A percentile compares a stretch with the other conserved stretches of the same genome.
Evolutionary conservation across 2,113 vertebrate species (phyloP).

Genomic region (Sapayoa aenigma): DNA sequence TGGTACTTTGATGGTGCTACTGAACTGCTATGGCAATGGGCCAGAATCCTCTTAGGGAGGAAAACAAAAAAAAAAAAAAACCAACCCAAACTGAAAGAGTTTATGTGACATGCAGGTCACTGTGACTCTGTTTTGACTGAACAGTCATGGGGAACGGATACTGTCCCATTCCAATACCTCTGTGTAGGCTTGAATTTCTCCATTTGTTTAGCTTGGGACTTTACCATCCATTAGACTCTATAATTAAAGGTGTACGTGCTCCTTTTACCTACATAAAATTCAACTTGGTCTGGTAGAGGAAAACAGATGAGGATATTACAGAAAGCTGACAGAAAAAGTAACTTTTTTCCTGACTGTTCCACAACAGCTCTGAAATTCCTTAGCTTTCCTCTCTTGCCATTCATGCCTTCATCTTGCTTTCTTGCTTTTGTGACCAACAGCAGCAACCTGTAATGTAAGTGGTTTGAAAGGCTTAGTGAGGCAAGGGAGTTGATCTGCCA

Average conservation of each 20-base stretch:
- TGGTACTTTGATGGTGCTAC: neutral
- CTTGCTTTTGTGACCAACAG: neutral
- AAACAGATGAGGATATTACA: neutral
- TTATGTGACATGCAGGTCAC: neutral
- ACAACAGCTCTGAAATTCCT: neutral
- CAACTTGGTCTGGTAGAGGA: neutral
- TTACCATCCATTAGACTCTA: neutral
- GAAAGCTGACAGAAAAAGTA: neutral
- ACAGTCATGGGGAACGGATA: neutral
- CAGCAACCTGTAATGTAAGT: neutral
- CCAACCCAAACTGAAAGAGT: rapidly evolving
- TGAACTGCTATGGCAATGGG: neutral
- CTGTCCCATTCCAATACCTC: rapidly evolving
- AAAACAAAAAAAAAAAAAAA: neutral
- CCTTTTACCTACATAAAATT: neutral
- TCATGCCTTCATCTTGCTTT: neutral
- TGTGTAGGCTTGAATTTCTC: neutral
- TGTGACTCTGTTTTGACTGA: neutral
- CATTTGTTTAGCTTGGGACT: neutral
- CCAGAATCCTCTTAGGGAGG: neutral
- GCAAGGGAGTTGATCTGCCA: neutral
- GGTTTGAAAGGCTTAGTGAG: neutral
- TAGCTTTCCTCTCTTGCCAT: neutral
- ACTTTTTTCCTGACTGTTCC: neutral
- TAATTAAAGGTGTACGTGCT: neutral